Evolutionary conservation across 2,888 invertebrate species (phyloP).

Genomic region (Dicyrtomina minuta): DNA sequence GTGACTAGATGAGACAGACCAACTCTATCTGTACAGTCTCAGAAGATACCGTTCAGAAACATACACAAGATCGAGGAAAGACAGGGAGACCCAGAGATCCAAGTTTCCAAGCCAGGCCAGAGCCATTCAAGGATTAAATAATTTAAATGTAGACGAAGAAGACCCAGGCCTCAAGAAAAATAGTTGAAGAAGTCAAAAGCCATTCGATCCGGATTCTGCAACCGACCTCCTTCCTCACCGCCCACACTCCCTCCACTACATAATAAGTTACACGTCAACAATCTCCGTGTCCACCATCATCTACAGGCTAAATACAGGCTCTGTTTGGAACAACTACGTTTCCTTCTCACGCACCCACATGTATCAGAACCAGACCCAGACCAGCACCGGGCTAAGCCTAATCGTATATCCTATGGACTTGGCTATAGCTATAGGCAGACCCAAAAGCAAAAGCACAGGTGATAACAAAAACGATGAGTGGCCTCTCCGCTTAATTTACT

Average conservation of each 20-base stretch:
- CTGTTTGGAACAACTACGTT: conserved; percentile 6
- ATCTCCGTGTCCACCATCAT: conserved; percentile 14
- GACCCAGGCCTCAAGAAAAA: no score
- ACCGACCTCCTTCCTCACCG: conserved; percentile 18
- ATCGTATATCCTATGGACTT: no score
- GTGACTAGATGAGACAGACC: no score
- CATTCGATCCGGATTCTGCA: conserved; percentile 30
- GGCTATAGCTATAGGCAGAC: no score
- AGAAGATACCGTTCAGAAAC: no score
- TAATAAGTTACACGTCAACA: conserved; percentile 25
- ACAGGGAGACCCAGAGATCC: no score
- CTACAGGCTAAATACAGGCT: background rate
- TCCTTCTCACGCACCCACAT: conserved; percentile 15
- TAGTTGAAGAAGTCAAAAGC: conserved; percentile 27
- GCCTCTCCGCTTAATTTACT: conserved; percentile 16
- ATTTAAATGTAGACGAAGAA: no score
- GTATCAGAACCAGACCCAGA: background rate
- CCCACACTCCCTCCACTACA: conserved; percentile 7
- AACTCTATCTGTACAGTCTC: no score
- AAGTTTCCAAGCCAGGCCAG: no score
- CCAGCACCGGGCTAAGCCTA: no score
- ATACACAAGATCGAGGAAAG: no score
- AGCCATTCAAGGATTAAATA: no score
- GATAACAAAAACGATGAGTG: background rate
- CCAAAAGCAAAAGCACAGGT: background rate